phyloP scores from a whole-genome alignment of 1,140 invertebrate species.

The Diploscapter pachys region DNA sequence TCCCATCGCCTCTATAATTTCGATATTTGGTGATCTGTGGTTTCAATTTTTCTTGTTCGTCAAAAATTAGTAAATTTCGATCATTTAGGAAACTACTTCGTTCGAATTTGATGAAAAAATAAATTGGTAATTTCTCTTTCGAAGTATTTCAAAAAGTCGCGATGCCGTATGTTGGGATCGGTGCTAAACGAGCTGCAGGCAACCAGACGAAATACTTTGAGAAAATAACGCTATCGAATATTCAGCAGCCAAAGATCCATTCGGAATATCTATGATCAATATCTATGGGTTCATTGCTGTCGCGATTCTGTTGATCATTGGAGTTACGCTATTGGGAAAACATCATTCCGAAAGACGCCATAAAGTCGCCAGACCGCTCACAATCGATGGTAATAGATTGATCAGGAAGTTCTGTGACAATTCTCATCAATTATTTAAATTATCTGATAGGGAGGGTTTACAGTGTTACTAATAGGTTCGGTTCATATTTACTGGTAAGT shows the following conservation, averaged over 20 bases:
- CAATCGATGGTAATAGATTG: conserved; percentile 17
- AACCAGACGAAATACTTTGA: not conserved
- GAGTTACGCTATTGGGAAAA: conserved; percentile 9
- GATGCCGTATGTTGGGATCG: conserved; percentile 32
- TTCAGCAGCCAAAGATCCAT: conserved; percentile 18
- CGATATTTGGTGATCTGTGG: no score
- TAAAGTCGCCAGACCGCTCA: conserved; percentile 11
- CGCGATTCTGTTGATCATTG: conserved; percentile 3
- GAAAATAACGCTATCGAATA: not conserved
- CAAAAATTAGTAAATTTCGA: no score
- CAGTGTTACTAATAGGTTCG: not conserved
- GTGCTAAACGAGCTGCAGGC: conserved; percentile 13
- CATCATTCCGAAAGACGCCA: conserved; percentile 20
- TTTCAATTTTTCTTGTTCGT: no score
- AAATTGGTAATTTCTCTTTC: no score
- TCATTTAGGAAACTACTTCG: no score
- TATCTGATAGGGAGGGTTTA: not conserved
- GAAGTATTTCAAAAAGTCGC: not conserved
- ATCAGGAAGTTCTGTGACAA: no score
- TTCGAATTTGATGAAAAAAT: no score
- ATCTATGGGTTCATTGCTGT: conserved; percentile 9
- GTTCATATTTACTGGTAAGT: not conserved
- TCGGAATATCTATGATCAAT: conserved; percentile 20
- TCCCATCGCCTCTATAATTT: no score
- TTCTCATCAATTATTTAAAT: no score